Conservation (phyloP, 1,140 invertebrate genomes). For the Saccostrea cuccullata region DNA sequence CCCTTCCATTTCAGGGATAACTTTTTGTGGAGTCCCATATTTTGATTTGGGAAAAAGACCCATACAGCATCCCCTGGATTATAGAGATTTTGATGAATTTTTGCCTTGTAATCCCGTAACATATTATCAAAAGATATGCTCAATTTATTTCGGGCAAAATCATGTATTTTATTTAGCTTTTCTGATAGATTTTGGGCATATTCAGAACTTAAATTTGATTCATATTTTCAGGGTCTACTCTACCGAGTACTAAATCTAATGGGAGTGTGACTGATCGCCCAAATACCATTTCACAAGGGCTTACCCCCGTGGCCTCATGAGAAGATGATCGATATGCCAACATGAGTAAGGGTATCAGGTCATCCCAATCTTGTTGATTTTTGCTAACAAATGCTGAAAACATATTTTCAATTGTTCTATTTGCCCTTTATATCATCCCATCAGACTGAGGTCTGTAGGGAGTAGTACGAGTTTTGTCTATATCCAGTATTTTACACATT, state of each 20-base stretch:
- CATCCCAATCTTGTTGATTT: slow-evolving; percentile 39
- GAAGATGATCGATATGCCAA: too few relatives aligned
- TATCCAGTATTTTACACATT: slow-evolving; percentile 36
- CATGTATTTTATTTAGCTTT: slow-evolving; percentile 20
- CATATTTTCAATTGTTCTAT: background rate
- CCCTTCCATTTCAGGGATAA: background rate
- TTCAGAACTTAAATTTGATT: slow-evolving; percentile 11
- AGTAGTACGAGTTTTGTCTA: slow-evolving; percentile 22
- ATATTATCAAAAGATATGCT: slow-evolving; percentile 9
- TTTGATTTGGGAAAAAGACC: too few relatives aligned
- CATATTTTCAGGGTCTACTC: slow-evolving; percentile 22
- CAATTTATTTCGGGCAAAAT: slow-evolving; percentile 25
- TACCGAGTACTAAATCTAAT: background rate
- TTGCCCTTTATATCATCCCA: slow-evolving; percentile 39
- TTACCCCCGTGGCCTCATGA: too few relatives aligned
- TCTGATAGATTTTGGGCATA: background rate
- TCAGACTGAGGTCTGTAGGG: slow-evolving; percentile 34
- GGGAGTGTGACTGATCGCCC: slow-evolving; percentile 7
- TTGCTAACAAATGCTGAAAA: background rate
- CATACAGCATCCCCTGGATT: too few relatives aligned
- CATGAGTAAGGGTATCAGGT: background rate
- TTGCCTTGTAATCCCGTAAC: slow-evolving; percentile 15
- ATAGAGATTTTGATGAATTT: too few relatives aligned
- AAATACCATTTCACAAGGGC: too few relatives aligned
- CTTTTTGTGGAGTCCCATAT: slow-evolving; percentile 1